Conservation (phyloP, 2,888 invertebrate genomes). For the Tenthredo scrophulariae region DNA sequence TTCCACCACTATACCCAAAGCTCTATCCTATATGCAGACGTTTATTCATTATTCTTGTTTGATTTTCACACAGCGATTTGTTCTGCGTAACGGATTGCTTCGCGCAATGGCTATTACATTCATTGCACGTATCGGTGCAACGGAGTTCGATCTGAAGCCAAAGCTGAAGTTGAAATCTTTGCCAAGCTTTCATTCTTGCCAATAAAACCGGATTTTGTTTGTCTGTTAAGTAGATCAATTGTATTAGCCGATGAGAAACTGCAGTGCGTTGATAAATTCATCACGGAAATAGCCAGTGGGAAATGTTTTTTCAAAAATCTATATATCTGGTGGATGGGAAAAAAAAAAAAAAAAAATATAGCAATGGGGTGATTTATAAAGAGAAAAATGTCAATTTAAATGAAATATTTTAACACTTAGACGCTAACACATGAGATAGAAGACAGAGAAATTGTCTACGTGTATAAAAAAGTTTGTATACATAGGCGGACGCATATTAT, state of each 20-base stretch:
- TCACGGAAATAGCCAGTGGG: neutral
- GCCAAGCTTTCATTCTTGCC: neutral
- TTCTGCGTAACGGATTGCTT: slow-evolving; percentile 29
- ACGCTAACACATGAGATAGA: neutral
- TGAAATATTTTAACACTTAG: slow-evolving; percentile 8
- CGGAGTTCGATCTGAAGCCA: neutral
- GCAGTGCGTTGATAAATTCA: neutral
- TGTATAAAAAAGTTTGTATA: neutral
- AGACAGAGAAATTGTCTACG: neutral
- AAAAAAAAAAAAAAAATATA: no score
- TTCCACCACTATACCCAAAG: neutral
- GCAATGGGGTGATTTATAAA: neutral
- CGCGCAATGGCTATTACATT: slow-evolving; percentile 24
- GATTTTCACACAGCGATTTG: slow-evolving; percentile 22
- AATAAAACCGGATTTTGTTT: slow-evolving; percentile 2
- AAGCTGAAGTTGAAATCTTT: neutral
- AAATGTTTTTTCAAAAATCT: neutral
- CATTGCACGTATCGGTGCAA: slow-evolving; percentile 27
- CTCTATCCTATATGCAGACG: neutral
- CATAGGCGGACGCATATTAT: neutral
- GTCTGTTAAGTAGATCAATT: neutral
- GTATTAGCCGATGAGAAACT: neutral
- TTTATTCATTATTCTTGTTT: slow-evolving; percentile 31
- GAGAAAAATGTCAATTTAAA: neutral
- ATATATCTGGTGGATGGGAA: neutral